A percentile compares a stretch with the other conserved stretches of the same genome.
These are phyloP conservation scores for Adelphocoris suturalis DNA, from an alignment of 2,888 invertebrate genomes.

Conservation along the genomic window DNA sequence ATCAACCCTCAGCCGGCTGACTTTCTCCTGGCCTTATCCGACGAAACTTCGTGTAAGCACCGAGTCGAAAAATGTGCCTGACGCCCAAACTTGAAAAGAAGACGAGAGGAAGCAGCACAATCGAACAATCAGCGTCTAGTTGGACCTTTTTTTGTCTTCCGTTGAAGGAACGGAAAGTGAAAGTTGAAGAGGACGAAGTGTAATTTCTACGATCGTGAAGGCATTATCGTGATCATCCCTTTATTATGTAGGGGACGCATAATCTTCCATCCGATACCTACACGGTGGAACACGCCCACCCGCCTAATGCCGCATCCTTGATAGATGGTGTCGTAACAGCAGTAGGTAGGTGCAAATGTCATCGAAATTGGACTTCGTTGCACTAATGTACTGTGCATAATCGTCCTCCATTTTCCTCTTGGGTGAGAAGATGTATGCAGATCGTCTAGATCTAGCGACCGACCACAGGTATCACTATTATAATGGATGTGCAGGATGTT, in stretches of 20 bases:
- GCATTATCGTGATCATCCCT: conserved; percentile 33
- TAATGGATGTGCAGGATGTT: too few relatives aligned
- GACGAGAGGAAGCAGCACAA: conserved; percentile 23
- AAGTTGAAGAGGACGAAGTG: conserved; percentile 17
- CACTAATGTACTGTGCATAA: too few relatives aligned
- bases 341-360: conserved; percentile 1
- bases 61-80: neutral
- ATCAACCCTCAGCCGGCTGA: conserved; percentile 6
- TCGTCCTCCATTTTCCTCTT: neutral
- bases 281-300: conserved; percentile 1
- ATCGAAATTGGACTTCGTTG: neutral
- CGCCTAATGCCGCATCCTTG: neutral
- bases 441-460: too few relatives aligned
- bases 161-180: conserved; percentile 30
- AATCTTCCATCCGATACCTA: neutral
- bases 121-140: conserved; percentile 27
- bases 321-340: neutral
- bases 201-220: conserved; percentile 27
- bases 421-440: too few relatives aligned
- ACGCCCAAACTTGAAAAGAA: conserved; percentile 29
- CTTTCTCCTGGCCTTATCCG: neutral
- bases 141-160: conserved; percentile 29
- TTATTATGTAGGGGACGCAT: conserved; percentile 19
- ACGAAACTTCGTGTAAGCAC: conserved; percentile 7
- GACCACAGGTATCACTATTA: too few relatives aligned